These are phyloP conservation scores for Micromesistius poutassou DNA, from an alignment of 2,797 vertebrate species.

Conservation along the genomic window DNA sequence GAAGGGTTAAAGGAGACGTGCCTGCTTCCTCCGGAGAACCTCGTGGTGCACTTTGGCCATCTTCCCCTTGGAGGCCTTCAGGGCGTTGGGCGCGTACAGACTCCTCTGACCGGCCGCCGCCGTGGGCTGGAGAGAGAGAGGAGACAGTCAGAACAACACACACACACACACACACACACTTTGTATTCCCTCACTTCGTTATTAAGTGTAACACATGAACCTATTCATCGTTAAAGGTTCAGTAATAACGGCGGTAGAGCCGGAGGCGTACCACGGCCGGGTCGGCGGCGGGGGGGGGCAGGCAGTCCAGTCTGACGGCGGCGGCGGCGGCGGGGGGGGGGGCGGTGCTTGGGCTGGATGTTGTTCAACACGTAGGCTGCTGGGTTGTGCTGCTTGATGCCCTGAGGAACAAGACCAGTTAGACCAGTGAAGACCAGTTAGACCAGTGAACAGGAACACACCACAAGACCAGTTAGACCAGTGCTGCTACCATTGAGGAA, in stretches of 20 bases:
- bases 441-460: too few relatives aligned
- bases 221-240: too few relatives aligned
- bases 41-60: conserved; percentile 89
- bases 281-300: conserved; percentile 78
- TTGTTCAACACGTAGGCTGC: conserved; percentile 95
- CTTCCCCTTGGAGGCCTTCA: conserved; percentile 84
- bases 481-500: too few relatives aligned
- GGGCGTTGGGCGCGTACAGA: conserved; percentile 75
- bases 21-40: conserved; percentile 94
- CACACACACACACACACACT: too few relatives aligned
- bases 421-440: neutral
- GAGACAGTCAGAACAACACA: neutral
- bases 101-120: conserved; percentile 77
- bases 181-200: too few relatives aligned
- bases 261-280: conserved; percentile 54
- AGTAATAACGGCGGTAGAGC: too few relatives aligned
- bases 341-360: conserved; percentile 81
- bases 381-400: conserved; percentile 82
- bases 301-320: conserved; percentile 70
- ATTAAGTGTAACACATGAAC: too few relatives aligned
- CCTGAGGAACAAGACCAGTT: conserved; percentile 56
- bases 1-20: too few relatives aligned
- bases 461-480: neutral
- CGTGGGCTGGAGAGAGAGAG: conserved; percentile 25
- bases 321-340: conserved; percentile 61